These are phyloP conservation scores for Morpho achilles DNA, from an alignment of 2,888 invertebrate species.

Conservation along the genomic window DNA sequence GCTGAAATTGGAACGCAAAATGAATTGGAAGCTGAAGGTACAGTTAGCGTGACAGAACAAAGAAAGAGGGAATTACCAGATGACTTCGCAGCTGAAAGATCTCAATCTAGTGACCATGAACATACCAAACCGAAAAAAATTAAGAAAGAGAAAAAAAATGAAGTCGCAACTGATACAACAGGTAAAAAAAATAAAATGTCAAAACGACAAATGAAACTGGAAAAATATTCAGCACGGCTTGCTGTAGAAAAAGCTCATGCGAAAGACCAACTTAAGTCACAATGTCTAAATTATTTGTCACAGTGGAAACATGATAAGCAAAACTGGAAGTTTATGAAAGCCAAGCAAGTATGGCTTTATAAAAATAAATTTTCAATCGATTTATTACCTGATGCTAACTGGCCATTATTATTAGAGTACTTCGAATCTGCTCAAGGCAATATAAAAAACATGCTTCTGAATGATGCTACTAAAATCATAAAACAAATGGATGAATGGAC, in stretches of 20 bases:
- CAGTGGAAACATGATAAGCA: conserved; percentile 85
- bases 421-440: conserved; percentile 84
- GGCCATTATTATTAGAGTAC: conserved; percentile 84
- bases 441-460: conserved; percentile 80
- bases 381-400: conserved; percentile 80
- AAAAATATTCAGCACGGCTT: conserved; percentile 78
- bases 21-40: background rate
- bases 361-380: conserved; percentile 82
- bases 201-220: conserved; percentile 82
- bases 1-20: background rate
- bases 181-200: conserved; percentile 76
- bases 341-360: conserved; percentile 87
- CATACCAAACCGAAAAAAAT: conserved; percentile 41
- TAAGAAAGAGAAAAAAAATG: conserved; percentile 52
- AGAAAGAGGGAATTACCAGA: conserved; percentile 27
- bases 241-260: conserved; percentile 74
- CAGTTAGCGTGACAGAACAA: background rate
- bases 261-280: conserved; percentile 77
- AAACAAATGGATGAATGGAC: conserved; percentile 79
- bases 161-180: conserved; percentile 40
- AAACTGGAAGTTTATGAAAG: conserved; percentile 90
- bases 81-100: conserved; percentile 24
- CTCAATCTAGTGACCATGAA: conserved; percentile 35
- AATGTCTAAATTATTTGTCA: conserved; percentile 83
- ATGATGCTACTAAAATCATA: conserved; percentile 82